Evolutionary conservation across 2,113 vertebrate genomes (phyloP), one percentile per base, ranked within the genome.

Genomic region (Zosterops borbonicus): DNA sequence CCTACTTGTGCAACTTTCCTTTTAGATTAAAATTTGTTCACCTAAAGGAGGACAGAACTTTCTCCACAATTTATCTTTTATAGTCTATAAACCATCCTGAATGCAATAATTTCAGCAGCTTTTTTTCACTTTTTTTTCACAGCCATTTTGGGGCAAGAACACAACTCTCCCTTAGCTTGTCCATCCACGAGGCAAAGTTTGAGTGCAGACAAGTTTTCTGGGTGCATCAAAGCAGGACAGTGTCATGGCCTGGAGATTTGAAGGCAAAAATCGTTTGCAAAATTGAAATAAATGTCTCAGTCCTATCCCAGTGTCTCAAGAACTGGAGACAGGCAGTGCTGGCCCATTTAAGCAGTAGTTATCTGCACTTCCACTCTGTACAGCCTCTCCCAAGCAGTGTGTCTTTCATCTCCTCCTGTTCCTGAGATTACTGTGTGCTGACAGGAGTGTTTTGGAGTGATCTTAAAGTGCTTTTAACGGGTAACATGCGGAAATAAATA

Each of bases 401-500:
- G 68, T 86, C 92, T 82, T 88, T 77, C 59, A 89, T 93, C 80
- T 92, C 85, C 90, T 90, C 60, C 65, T 63, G 81, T 81, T 96
- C 65, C 89, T 74, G 89, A 95, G 81, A 86, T 84, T 65, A 76
- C 82, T 76, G 2, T 62, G 71, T 79, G 91, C 92, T 93, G 94
- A 97, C 91, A 94, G 83, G 75, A 93, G 81, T 35, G 46, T 58
- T 94, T 64, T 42, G 68, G 76, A 96, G 86, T 79, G 75, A 89
- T 81, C 88, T 70, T 88, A 74, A 90, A 92, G 93, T 95, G 95
- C 90, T 96, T 96, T 97, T 97, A 96, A 91, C 75, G 62, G 31
- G 85, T 92, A 93, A 92, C 92, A 92, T 33, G 50, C 37, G 39
- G 92, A 97, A 95, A 96, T 96, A 97, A 97, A 97, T 97, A 97